Evolutionary conservation across 2,113 vertebrate genomes (phyloP), one percentile per base, ranked within the genome.

Genomic region (Perca fluviatilis): DNA sequence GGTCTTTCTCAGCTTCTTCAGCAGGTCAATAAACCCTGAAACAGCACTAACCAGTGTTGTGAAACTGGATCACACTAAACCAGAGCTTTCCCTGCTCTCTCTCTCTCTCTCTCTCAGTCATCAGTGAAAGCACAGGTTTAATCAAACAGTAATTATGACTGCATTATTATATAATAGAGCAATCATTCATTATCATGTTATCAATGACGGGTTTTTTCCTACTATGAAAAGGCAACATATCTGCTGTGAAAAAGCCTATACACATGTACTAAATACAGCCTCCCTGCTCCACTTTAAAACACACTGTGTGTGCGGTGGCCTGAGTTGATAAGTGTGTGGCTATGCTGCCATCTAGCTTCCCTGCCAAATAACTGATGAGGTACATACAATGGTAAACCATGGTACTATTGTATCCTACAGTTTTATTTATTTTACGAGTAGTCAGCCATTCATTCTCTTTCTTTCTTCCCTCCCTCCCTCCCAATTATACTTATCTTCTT

Each of bases 1-100:
- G 84, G 27, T 57, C 53, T 49, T 50, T 40, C 40, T 84, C 70
- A 74, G 70, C 70, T 16, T 56, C 56, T 61, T 75, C 77, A 79
- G 85, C 70, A 43, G 69, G 19, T 87, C 88, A 63, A 84, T 87
- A 88, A 84, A 86, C 6, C 43, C 84, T 87, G 84, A 90, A 76
- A 43, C 82, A 86, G 86, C 88, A 88, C 79, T 21, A 72, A 82
- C 51, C 68, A 51, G 21, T 0, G 62, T 5, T 23, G 54, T 14
- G 68, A 80, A 68, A 79, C 51, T 0, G 33, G 1, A 50, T 74
- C 7, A 23, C 25, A 36, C 15, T n/a, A 40, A 68, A 13, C 3
- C 25, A 51, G 21, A 64, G 6, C 36, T 25, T 6, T 30, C 2
- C 11, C 21, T 9, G 40, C 79, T 57, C 53, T n/a, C 8, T 2